Evolutionary conservation across 1,140 invertebrate species (phyloP).

Genomic region (Atta colombica): DNA sequence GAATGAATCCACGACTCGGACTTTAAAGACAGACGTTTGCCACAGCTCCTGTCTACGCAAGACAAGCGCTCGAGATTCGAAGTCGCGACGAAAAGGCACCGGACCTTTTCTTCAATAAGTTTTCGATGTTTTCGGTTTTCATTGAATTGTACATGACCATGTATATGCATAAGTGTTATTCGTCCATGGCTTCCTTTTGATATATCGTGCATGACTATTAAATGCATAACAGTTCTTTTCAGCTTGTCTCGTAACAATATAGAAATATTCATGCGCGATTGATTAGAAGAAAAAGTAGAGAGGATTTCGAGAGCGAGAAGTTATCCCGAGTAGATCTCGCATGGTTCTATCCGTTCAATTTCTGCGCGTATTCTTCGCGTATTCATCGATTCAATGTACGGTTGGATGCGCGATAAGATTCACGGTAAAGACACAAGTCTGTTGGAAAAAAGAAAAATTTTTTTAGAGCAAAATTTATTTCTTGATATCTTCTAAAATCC

Average conservation of each 20-base stretch:
- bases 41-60: too few relatives aligned
- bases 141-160: too few relatives aligned
- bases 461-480: constrained; percentile 16
- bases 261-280: constrained; percentile 26
- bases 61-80: too few relatives aligned
- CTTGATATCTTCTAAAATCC: not conserved
- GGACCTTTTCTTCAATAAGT: too few relatives aligned
- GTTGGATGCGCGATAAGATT: not conserved
- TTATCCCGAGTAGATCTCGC: constrained; percentile 24
- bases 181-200: too few relatives aligned
- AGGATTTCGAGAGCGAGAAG: constrained; percentile 6
- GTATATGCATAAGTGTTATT: too few relatives aligned
- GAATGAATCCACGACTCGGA: too few relatives aligned
- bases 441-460: constrained; percentile 31
- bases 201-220: too few relatives aligned
- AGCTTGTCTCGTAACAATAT: not conserved
- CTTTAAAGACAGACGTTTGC: too few relatives aligned
- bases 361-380: not conserved
- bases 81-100: too few relatives aligned
- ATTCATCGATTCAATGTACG: constrained; percentile 10
- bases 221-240: not conserved
- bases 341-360: constrained; percentile 13
- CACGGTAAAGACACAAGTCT: constrained; percentile 18
- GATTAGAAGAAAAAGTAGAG: not conserved
- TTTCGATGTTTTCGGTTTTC: too few relatives aligned